Evolutionary conservation across 2,888 invertebrate genomes (phyloP), one percentile per base, ranked within the genome.

Genomic region (Ophion ventricosus): DNA sequence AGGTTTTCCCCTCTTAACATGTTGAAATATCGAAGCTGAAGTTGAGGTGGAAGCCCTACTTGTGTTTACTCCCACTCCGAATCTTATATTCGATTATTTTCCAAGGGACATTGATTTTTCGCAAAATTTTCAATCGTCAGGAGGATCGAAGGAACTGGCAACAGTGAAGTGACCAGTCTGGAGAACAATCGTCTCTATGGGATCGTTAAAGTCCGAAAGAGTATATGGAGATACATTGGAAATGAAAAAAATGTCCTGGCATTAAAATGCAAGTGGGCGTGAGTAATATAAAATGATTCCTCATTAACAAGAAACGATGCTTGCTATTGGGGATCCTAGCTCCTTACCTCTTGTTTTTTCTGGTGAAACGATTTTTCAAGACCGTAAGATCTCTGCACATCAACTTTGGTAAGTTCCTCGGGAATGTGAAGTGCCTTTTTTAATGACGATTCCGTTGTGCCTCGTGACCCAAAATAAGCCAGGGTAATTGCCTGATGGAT

Each of bases 401-500:
- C 96, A 72, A 96, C 94, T 94, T 98, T 98, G 86, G 95, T 95
- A 91, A 95, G 89, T 43, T 93, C 93, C 4, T 95, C 93, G 29
- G 95, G 95, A 70, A 97, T 94, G 83, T 94, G 94, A 43, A 97
- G 93, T 1, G 96, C 95, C 80, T 94, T 94, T 90, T 95, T 96
- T 78, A 97, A 90, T 11, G 95, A 94, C 5, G 92, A 90, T 91
- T 97, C 97, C 0, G 98, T 97, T 73, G 95, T 94, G 17, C 96
- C 96, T 0, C 95, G 95, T 0, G 97, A 94, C 0, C 97, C 96
- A 90, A 97, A 97, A 91, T 97, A 98, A 0, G 97, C 97, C 85
- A 98, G 94, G 70, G 96, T 92, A 49, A 98, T 91, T 0, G 97
- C 96, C 88, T 97, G 96, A 91, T 97, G 97, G 17, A 98, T 96